phyloP scores from a whole-genome alignment of 2,888 invertebrate species.

The Caenorhabditis doughertyi region DNA sequence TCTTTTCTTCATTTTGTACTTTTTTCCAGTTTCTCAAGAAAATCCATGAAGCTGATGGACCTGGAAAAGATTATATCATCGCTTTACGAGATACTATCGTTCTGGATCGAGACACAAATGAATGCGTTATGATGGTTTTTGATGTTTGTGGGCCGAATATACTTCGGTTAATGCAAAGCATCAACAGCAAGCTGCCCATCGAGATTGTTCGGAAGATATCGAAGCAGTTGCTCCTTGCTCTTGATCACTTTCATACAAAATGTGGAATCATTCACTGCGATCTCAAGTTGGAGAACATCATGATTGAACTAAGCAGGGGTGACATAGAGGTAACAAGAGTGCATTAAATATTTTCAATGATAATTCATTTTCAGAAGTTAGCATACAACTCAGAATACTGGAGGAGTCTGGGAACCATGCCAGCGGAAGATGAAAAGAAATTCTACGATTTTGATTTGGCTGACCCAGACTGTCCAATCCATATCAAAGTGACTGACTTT shows the following conservation, averaged over 20 bases:
- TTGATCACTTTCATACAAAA: background rate
- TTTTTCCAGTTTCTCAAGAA: too few species aligned
- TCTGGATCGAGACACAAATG: too few species aligned
- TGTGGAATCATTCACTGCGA: background rate
- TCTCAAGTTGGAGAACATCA: background rate
- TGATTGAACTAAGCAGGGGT: background rate
- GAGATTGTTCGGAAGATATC: background rate
- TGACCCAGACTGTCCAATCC: background rate
- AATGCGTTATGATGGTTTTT: too few species aligned
- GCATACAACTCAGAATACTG: background rate
- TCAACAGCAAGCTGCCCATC: background rate
- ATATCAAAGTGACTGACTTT: background rate
- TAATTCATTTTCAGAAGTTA: background rate
- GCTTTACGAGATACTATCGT: too few species aligned
- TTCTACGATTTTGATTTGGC: background rate
- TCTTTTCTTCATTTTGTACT: too few species aligned
- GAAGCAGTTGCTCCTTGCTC: background rate
- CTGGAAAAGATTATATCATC: too few species aligned
- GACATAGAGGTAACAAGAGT: background rate
- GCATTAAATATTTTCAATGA: background rate
- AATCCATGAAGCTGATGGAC: too few species aligned
- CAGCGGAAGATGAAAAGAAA: background rate
- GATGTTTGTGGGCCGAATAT: too few species aligned
- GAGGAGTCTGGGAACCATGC: background rate
- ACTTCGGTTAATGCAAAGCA: too few species aligned